Evolutionary conservation across 2,797 vertebrate genomes (phyloP).

Genomic region (Lepus oiostolus): DNA sequence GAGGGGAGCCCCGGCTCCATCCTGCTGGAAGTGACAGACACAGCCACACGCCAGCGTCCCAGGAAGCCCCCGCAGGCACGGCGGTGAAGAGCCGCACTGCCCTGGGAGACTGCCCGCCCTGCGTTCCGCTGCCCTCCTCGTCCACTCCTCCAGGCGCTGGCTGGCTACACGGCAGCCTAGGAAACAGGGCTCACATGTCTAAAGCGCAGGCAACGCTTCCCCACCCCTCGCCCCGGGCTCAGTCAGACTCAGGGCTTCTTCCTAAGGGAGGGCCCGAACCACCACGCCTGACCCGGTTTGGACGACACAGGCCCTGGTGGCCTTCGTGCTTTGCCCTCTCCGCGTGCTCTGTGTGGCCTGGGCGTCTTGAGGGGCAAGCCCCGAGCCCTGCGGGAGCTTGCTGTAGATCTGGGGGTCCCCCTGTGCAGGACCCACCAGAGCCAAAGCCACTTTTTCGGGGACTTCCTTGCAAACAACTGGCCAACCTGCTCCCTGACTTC

Average conservation of each 20-base stretch:
- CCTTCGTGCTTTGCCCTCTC: neutral
- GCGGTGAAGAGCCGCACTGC: neutral
- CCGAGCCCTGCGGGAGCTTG: neutral
- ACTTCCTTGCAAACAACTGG: neutral
- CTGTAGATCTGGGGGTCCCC: neutral
- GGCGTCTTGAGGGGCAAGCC: neutral
- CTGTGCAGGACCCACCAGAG: neutral
- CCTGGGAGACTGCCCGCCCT: fast-evolving
- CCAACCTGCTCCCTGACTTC: neutral
- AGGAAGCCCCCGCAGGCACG: neutral
- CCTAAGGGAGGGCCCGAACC: neutral
- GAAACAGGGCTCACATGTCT: neutral
- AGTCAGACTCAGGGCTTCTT: neutral
- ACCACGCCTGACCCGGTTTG: no score
- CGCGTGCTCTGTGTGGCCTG: neutral
- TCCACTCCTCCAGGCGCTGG: neutral
- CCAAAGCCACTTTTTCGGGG: neutral
- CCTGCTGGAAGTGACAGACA: fast-evolving
- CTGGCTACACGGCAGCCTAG: neutral
- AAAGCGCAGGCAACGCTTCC: neutral
- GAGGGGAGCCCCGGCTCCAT: neutral
- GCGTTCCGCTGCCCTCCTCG: neutral
- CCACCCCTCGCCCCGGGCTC: no score
- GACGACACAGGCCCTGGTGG: neutral
- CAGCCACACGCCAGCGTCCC: neutral